Conservation (phyloP, 2,113 vertebrate species). For the Catharus minimus region DNA sequence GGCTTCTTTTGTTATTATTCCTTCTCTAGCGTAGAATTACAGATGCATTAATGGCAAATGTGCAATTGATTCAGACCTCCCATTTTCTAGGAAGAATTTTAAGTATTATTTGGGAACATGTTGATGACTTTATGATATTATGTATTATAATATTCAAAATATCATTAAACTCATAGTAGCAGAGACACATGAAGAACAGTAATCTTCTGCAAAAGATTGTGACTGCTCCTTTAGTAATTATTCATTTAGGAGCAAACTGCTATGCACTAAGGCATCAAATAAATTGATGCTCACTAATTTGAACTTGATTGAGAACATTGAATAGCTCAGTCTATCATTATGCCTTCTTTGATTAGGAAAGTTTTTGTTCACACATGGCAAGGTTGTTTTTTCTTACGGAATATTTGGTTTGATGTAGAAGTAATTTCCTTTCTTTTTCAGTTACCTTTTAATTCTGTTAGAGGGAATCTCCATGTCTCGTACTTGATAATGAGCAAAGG, state of each 20-base stretch:
- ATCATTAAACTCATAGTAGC: conserved; percentile 47
- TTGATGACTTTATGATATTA: conserved; percentile 50
- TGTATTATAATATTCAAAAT: conserved; percentile 5
- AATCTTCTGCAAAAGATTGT: conserved; percentile 30
- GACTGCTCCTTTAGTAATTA: conserved; percentile 32
- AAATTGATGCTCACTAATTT: conserved; percentile 29
- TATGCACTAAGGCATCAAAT: conserved; percentile 11
- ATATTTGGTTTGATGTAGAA: conserved; percentile 29
- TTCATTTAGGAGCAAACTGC: conserved; percentile 21
- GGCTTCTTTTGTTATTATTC: not conserved
- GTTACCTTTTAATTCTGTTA: conserved; percentile 29
- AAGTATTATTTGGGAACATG: conserved; percentile 52
- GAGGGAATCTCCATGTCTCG: conserved; percentile 17
- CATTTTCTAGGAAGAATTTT: conserved; percentile 38
- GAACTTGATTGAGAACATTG: not conserved
- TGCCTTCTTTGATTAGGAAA: not conserved
- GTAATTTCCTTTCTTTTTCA: conserved; percentile 51
- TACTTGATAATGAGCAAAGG: conserved; percentile 41
- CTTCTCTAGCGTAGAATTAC: not conserved
- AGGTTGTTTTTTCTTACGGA: conserved; percentile 6
- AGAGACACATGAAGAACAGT: conserved; percentile 27
- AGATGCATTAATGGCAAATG: conserved; percentile 12
- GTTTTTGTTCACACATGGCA: not conserved
- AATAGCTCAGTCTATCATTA: conserved; percentile 34
- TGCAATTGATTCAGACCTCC: not conserved